Evolutionary conservation across 2,113 vertebrate species (phyloP).

Genomic region (Propithecus coquereli): DNA sequence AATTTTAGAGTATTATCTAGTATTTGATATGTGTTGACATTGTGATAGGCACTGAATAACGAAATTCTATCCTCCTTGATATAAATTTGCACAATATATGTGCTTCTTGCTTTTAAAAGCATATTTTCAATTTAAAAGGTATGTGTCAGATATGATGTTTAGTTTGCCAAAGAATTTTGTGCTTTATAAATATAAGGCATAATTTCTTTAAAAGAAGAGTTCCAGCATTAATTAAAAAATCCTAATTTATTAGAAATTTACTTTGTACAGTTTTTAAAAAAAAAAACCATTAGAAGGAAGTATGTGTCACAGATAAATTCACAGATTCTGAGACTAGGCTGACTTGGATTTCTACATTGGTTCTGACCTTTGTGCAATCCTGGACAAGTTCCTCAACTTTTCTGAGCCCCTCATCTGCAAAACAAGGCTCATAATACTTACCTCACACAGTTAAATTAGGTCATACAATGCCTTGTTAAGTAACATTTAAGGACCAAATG

Average conservation of each 20-base stretch:
- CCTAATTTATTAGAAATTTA: background rate
- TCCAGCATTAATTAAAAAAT: background rate
- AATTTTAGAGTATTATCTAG: background rate
- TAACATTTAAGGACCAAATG: background rate
- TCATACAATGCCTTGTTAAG: background rate
- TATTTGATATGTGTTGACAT: constrained; percentile 11
- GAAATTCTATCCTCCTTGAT: constrained; percentile 24
- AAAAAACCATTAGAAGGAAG: background rate
- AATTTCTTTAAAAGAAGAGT: constrained; percentile 19
- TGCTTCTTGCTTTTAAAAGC: constrained; percentile 37
- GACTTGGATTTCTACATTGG: background rate
- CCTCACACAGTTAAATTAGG: background rate
- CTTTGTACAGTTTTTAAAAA: background rate
- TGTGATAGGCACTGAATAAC: background rate
- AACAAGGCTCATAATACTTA: background rate
- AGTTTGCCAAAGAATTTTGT: background rate
- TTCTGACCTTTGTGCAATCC: background rate
- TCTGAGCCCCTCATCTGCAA: background rate
- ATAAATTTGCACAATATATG: background rate
- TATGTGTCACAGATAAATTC: background rate
- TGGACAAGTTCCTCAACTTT: background rate
- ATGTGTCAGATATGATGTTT: background rate
- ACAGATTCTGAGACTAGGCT: background rate
- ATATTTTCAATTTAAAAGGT: constrained; percentile 6
- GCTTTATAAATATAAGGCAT: background rate